Evolutionary conservation across 2,113 vertebrate species (phyloP).

Genomic region (Tragelaphus imberbis): DNA sequence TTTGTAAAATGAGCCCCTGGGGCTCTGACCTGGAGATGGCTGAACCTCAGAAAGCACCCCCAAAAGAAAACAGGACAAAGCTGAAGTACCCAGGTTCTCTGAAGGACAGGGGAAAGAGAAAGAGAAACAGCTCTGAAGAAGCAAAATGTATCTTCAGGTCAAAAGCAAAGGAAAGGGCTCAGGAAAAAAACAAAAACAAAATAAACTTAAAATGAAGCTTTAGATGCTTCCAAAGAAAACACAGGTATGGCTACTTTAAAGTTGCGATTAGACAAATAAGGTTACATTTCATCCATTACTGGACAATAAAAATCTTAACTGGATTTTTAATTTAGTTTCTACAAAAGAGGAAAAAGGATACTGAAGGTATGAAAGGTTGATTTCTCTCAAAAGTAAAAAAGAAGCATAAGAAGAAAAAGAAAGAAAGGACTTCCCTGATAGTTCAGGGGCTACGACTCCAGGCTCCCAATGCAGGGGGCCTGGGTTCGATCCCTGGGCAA

Average conservation of each 20-base stretch:
- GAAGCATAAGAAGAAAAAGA: slow-evolving; percentile 88
- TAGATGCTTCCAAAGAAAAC: slow-evolving; percentile 35
- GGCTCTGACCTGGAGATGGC: slow-evolving; percentile 63
- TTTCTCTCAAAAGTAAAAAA: slow-evolving; percentile 86
- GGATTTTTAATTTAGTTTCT: slow-evolving; percentile 36
- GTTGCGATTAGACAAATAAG: background rate
- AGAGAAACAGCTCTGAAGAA: slow-evolving; percentile 69
- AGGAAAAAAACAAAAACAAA: background rate
- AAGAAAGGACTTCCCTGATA: slow-evolving; percentile 37
- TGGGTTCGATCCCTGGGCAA: background rate
- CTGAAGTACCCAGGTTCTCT: slow-evolving; percentile 72
- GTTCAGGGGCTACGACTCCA: background rate
- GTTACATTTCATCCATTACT: background rate
- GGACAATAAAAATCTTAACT: background rate
- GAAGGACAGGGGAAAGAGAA: slow-evolving; percentile 73
- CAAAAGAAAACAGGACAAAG: slow-evolving; percentile 52
- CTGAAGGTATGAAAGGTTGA: slow-evolving; percentile 80
- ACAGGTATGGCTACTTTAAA: slow-evolving; percentile 70
- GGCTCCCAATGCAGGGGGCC: background rate
- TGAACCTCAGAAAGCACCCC: slow-evolving; percentile 41
- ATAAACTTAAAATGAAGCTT: slow-evolving; percentile 37
- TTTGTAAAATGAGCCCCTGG: slow-evolving; percentile 58
- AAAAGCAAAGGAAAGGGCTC: slow-evolving; percentile 81
- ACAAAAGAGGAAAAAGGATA: slow-evolving; percentile 74
- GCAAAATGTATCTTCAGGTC: slow-evolving; percentile 57